Base-by-base conservation (phyloP, 2,797 vertebrate genomes). In the Lagodon rhomboides region DNA sequence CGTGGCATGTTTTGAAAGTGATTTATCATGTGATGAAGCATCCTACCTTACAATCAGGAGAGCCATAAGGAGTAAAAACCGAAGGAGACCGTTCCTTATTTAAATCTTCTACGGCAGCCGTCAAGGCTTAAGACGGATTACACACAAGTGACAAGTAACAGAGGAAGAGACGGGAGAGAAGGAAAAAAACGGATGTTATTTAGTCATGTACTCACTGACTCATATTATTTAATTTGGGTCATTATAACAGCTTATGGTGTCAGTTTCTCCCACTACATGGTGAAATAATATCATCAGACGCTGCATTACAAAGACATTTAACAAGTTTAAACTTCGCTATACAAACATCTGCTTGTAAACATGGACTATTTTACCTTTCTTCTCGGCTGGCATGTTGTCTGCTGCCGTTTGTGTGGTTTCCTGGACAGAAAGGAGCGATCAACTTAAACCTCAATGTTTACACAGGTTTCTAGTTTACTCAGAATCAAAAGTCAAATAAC, bases 101-200 rank as follows among this genome's bases (percentile, higher is more conserved):
- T 34, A 86, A 34, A 75, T 80, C 62, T 20, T 47, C 51, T 46
- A 82, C 20, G 30, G 72, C 60, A 44, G 58, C 55, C 20, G 15
- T 84, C 54, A 87, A 55, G 64, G 72, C 87, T 91, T 49, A 67
- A 79, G 51, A 47, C 1, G 9, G 49, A 86, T 83, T 62, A 81
- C 5, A 47, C 27, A 59, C 16, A 62, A 56, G 38, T 25, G 41
- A 64, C 43, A 56, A 66, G 62, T 18, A 60, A 27, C 25, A 68
- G 59, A 27, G 47, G 61, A 74, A 30, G 44, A 25, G 46, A 75
- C 12, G 12, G 18, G 56, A 79, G 18, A 66, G 67, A 6, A 41
- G 25, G 25, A 2, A 3, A 41, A 43, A 58, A 15, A 20, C 4
- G 3, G 20, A 72, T 15, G 1, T 68, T 30, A 71, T 71, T 76